Evolutionary conservation across 2,113 vertebrate genomes (phyloP), one percentile per base, ranked within the genome.

Genomic region (Monarcha castaneiventris): DNA sequence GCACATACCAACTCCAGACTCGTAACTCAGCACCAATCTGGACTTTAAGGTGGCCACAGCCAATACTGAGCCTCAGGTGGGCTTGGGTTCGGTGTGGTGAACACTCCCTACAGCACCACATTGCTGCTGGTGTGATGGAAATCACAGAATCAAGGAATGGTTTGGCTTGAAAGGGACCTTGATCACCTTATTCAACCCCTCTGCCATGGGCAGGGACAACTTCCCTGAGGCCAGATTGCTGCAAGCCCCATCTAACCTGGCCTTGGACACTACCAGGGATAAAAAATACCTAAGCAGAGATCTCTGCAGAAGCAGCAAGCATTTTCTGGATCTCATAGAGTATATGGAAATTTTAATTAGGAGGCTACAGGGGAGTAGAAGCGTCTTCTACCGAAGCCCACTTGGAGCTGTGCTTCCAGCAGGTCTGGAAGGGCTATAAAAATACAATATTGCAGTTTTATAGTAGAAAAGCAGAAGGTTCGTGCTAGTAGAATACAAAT

Each of bases 1-100:
- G 44, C 6, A 39, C 0, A 0, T 30, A 19, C 9, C 61, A 62
- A 10, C 15, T 37, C 46, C 44, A 17, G 7, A 26, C 18, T 76
- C 30, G 2, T 3, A 5, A 26, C 23, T 78, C 15, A 16, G 22
- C 16, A 16, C 4, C 32, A 17, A 0, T 71, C 49, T 41, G 29
- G 43, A 74, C 2, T 49, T 82, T 16, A 21, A 55, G 33, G 29
- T 16, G 30, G 22, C 32, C 74, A 63, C 6, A 6, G 27, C 4
- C 6, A 3, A 25, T 8, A 5, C 26, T 54, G 20, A 92, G 58
- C 33, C 7, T 54, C 39, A 51, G 32, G 29, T 59, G 30, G 19
- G 22, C 26, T 82, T 3, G 9, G 52, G 10, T 4, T 67, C 0
- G 0, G 5, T 29, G 63, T 58, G 12, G 3, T 48, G 37, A 10